phyloP scores from a whole-genome alignment of 2,113 vertebrate genomes.

The Elgaria multicarinata region DNA sequence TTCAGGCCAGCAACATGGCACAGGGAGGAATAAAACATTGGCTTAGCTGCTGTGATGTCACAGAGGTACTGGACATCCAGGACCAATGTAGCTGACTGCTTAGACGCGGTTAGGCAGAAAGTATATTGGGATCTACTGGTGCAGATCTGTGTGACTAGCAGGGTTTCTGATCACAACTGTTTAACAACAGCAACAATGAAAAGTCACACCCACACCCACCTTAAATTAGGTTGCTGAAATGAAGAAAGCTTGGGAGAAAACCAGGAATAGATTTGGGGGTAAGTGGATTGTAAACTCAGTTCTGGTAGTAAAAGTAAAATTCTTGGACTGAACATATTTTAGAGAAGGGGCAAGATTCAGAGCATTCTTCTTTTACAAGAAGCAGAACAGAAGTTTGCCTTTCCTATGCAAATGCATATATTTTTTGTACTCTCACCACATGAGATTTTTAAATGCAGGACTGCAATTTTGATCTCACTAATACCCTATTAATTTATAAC shows the following conservation, averaged over 20 bases:
- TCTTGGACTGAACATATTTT: not conserved
- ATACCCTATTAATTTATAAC: not conserved
- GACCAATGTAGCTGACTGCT: not conserved
- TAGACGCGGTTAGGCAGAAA: not conserved
- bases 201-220: not conserved
- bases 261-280: not conserved
- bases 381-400: not conserved
- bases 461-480: slow-evolving; percentile 24
- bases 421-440: slow-evolving; percentile 3
- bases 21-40: not conserved
- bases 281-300: not conserved
- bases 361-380: not conserved
- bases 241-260: not conserved
- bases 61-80: not conserved
- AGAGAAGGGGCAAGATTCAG: not conserved
- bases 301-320: not conserved
- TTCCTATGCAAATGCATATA: slow-evolving; percentile 12
- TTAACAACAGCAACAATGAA: not conserved
- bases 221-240: not conserved
- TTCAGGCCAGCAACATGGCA: not conserved
- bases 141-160: not conserved
- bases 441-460: not conserved
- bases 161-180: not conserved
- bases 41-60: slow-evolving; percentile 23
- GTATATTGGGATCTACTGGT: not conserved